phyloP scores from a whole-genome alignment of 37 sponge, comb jelly and placozoan species.

The Tethya wilhelma region DNA sequence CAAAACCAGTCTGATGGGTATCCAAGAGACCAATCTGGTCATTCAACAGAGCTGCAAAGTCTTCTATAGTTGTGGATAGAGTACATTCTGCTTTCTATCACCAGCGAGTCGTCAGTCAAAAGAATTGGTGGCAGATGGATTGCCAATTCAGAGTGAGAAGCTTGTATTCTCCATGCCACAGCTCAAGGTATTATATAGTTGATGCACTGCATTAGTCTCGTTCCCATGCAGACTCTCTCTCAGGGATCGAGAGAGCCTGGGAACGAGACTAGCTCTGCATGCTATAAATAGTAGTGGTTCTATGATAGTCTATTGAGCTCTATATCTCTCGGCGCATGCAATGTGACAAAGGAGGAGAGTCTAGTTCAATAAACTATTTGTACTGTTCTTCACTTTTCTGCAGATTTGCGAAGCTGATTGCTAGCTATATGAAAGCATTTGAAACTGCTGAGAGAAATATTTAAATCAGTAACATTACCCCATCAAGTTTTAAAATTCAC shows the following conservation, averaged over 20 bases:
- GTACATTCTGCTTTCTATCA: conserved; percentile 43
- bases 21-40: conserved; percentile 41
- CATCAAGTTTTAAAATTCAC: no score
- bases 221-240: no score
- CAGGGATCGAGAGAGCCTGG: no score
- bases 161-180: conserved; percentile 49
- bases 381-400: neutral
- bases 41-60: conserved; percentile 46
- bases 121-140: neutral
- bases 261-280: no score
- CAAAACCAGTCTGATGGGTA: conserved; percentile 52
- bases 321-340: no score
- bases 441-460: neutral
- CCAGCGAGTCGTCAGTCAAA: neutral
- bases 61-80: conserved; percentile 50
- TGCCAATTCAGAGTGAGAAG: conserved; percentile 33
- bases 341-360: no score
- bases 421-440: conserved; percentile 38
- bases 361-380: neutral
- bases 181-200: conserved; percentile 21
- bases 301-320: no score
- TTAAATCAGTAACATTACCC: no score
- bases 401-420: conserved; percentile 61
- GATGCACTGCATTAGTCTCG: neutral
- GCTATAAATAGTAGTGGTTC: neutral